Percentiles rank a stretch among this genome's conserved stretches.
Conservation (phyloP, 2,888 invertebrate genomes). For the Synergus japonicus region DNA sequence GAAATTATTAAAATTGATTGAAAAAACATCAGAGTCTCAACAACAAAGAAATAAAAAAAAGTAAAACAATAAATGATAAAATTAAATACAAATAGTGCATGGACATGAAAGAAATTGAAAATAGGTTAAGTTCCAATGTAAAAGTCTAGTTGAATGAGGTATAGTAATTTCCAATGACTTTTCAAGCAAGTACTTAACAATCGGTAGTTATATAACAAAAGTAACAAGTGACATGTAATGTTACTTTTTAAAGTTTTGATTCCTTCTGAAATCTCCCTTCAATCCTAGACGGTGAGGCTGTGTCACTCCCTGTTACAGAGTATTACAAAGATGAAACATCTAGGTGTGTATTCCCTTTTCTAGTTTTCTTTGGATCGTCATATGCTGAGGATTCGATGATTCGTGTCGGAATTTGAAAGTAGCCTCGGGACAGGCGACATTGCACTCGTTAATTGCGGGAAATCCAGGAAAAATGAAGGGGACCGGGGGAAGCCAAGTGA, state of each 20-base stretch:
- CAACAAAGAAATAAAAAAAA: background rate
- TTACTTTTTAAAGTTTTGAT: slow-evolving; percentile 8
- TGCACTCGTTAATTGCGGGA: slow-evolving; percentile 5
- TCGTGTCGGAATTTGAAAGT: slow-evolving; percentile 23
- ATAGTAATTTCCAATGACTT: background rate
- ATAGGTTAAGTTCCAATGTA: background rate
- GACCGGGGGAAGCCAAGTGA: slow-evolving; percentile 67
- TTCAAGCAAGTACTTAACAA: background rate
- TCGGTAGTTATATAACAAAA: background rate
- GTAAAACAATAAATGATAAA: background rate
- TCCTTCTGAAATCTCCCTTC: background rate
- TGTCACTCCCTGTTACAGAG: slow-evolving; percentile 20
- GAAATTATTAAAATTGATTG: background rate
- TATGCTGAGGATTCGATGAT: slow-evolving; percentile 21
- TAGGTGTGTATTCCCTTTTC: background rate
- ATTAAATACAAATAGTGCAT: background rate
- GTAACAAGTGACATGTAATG: background rate
- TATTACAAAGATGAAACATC: slow-evolving; percentile 20
- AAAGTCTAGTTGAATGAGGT: background rate
- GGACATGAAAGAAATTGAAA: background rate
- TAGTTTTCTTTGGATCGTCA: slow-evolving; percentile 18
- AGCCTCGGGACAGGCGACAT: slow-evolving; percentile 20
- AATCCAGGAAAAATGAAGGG: slow-evolving; percentile 49
- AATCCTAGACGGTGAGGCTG: slow-evolving; percentile 9
- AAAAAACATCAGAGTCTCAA: background rate